phyloP scores from a whole-genome alignment of 2,888 invertebrate species.

The Drosophila gaucha region DNA sequence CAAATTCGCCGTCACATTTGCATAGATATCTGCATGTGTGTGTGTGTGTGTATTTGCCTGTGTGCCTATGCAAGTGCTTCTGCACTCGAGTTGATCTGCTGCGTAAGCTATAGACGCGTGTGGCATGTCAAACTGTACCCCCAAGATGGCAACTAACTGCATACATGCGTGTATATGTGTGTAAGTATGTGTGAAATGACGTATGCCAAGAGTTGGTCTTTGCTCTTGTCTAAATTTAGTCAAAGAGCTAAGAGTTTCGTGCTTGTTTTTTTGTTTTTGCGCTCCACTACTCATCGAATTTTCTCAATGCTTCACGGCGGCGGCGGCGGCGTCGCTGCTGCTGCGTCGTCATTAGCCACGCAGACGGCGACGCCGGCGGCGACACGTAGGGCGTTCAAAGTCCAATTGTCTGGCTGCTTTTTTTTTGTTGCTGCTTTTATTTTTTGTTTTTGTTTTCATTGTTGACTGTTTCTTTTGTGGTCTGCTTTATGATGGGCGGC shows the following conservation, averaged over 20 bases:
- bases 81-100: conserved; percentile 42
- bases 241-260: conserved; percentile 33
- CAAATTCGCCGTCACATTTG: conserved; percentile 21
- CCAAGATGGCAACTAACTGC: conserved; percentile 18
- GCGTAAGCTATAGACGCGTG: conserved; percentile 23
- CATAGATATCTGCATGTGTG: background rate
- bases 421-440: conserved; percentile 7
- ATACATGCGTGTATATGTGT: background rate
- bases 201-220: conserved; percentile 58
- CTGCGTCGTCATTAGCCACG: conserved; percentile 49
- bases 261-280: conserved; percentile 9
- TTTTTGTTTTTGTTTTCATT: conserved; percentile 12
- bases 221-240: conserved; percentile 62
- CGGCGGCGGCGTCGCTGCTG: conserved; percentile 9
- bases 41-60: background rate
- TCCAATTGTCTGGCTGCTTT: conserved; percentile 56
- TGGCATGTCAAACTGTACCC: conserved; percentile 56
- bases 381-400: conserved; percentile 64
- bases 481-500: conserved; percentile 52
- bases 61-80: conserved; percentile 24
- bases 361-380: conserved; percentile 45
- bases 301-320: conserved; percentile 34
- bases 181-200: conserved; percentile 42
- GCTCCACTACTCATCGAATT: conserved; percentile 43
- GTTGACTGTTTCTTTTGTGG: conserved; percentile 46